phyloP scores from a whole-genome alignment of 2,888 invertebrate genomes.

The Ennomos quercinarius region DNA sequence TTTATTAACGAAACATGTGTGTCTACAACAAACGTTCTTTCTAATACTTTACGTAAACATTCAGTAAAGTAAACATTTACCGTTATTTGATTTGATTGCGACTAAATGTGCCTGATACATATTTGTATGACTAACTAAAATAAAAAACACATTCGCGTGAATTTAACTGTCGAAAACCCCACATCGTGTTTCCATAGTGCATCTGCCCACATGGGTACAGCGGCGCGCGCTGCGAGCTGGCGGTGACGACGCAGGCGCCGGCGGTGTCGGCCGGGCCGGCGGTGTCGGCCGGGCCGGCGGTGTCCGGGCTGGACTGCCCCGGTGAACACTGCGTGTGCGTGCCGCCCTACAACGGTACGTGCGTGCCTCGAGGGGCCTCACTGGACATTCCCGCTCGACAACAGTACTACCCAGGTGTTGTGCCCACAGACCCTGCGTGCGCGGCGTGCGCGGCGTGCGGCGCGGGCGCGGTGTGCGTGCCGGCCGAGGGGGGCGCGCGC shows the following conservation, averaged over 20 bases:
- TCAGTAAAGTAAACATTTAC: too few relatives aligned
- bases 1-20: too few relatives aligned
- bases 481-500: constrained; percentile 31
- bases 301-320: constrained; percentile 32
- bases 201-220: constrained; percentile 87
- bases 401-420: constrained; percentile 2
- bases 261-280: constrained; percentile 20
- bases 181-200: constrained; percentile 85
- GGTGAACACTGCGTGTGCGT: constrained; percentile 49
- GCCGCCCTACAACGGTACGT: constrained; percentile 22
- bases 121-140: too few relatives aligned
- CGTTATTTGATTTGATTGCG: too few relatives aligned
- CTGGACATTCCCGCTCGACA: too few relatives aligned
- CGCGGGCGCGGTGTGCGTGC: constrained; percentile 27
- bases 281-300: constrained; percentile 30
- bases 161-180: too few relatives aligned
- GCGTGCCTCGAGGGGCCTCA: constrained; percentile 43
- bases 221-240: constrained; percentile 88
- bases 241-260: constrained; percentile 15
- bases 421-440: constrained; percentile 49
- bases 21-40: too few relatives aligned
- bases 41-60: too few relatives aligned
- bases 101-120: too few relatives aligned
- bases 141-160: too few relatives aligned
- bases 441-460: constrained; percentile 44